Conservation (phyloP, 2,888 invertebrate genomes). For the Tenthredo mesomela region DNA sequence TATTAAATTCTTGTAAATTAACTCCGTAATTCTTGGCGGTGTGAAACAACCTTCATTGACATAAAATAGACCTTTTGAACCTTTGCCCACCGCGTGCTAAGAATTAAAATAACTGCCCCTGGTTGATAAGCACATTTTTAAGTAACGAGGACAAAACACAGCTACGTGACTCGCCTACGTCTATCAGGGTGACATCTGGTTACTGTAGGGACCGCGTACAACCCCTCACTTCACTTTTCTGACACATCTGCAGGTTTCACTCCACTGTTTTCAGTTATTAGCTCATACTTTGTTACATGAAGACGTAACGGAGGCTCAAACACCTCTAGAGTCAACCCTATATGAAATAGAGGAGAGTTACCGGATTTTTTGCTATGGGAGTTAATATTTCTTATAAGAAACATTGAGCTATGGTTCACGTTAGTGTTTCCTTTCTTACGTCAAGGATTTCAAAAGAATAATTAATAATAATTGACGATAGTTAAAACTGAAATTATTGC, state of each 20-base stretch:
- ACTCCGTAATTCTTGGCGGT: constrained; percentile 14
- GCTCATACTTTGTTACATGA: not conserved
- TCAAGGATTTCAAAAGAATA: not conserved
- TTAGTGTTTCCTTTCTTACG: not conserved
- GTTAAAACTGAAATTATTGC: not conserved
- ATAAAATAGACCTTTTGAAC: constrained; percentile 29
- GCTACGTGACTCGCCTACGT: constrained; percentile 33
- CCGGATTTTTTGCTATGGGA: not conserved
- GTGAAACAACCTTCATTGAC: constrained; percentile 20
- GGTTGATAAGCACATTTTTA: constrained; percentile 45
- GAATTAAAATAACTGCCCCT: constrained; percentile 26
- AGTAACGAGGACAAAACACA: constrained; percentile 43
- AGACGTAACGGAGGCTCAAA: not conserved
- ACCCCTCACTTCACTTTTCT: not conserved
- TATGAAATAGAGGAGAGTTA: not conserved
- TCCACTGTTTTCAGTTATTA: not conserved
- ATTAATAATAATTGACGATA: not conserved
- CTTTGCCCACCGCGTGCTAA: not conserved
- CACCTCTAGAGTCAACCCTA: not conserved
- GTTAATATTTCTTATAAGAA: not conserved
- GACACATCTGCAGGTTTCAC: not conserved
- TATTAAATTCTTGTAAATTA: constrained; percentile 39
- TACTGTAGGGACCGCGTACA: not conserved
- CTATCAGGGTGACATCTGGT: constrained; percentile 17
- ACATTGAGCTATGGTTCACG: not conserved